These are phyloP conservation scores for Manacus vitellinus DNA, from an alignment of 2,113 vertebrate species.

Conservation along the genomic window DNA sequence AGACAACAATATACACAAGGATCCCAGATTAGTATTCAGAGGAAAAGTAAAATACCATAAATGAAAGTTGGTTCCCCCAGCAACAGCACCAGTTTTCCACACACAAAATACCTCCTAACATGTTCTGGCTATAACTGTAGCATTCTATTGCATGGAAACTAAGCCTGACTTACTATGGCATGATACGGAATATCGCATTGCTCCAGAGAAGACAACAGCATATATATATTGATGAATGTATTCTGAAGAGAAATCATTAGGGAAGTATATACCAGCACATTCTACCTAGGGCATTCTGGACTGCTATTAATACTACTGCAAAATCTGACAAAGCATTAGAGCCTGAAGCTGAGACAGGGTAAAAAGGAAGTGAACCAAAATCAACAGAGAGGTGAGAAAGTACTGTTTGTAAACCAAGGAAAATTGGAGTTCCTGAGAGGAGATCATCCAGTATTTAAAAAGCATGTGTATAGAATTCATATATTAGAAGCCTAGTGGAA, in stretches of 20 bases:
- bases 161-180: neutral
- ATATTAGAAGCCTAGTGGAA: neutral
- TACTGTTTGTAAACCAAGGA: neutral
- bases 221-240: neutral
- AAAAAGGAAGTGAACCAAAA: neutral
- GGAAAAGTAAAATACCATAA: neutral
- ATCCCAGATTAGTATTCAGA: neutral
- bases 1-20: neutral
- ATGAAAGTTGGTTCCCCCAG: neutral
- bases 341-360: neutral
- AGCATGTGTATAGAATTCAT: fast-evolving
- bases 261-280: neutral
- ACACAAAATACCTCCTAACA: neutral
- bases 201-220: neutral
- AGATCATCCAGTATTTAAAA: neutral
- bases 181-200: neutral
- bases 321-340: neutral
- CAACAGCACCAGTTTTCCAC: neutral
- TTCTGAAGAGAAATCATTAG: neutral
- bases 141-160: neutral
- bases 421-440: neutral
- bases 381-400: neutral
- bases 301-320: neutral
- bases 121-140: neutral
- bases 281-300: neutral